Evolutionary conservation across 2,113 vertebrate species (phyloP).

Genomic region (Ceyx melanurus): DNA sequence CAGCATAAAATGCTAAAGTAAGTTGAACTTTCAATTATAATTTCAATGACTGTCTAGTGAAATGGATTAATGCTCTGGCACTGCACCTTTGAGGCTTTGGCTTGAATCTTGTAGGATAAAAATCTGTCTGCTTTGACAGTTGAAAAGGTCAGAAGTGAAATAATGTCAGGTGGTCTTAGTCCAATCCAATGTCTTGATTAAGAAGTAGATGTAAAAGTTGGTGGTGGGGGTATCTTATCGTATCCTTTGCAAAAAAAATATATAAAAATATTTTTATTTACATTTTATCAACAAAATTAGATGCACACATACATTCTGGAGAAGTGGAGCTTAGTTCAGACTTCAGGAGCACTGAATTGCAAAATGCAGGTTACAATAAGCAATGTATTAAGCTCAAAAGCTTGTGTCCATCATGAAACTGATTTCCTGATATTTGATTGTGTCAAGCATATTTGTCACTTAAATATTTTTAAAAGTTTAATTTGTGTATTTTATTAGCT

Average conservation of each 20-base stretch:
- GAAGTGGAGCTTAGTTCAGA: not conserved
- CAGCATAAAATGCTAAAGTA: conserved; percentile 78
- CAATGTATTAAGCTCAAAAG: not conserved
- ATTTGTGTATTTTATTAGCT: not conserved
- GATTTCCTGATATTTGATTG: conserved; percentile 1
- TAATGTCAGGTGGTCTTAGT: conserved; percentile 68
- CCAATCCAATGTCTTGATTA: conserved; percentile 66
- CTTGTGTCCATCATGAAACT: not conserved
- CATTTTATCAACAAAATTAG: not conserved
- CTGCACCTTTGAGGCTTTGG: conserved; percentile 75
- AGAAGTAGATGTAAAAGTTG: conserved; percentile 59
- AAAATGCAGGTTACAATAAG: not conserved
- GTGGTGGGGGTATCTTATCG: conserved; percentile 11
- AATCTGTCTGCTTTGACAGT: conserved; percentile 78
- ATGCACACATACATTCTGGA: not conserved
- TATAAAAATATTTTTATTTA: conserved; percentile 8
- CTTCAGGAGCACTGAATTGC: not conserved
- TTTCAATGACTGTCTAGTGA: conserved; percentile 77
- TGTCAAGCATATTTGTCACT: not conserved
- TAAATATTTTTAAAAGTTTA: conserved; percentile 11
- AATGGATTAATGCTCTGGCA: conserved; percentile 76
- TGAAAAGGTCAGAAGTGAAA: conserved; percentile 77
- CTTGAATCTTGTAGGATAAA: conserved; percentile 74
- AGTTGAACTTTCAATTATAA: conserved; percentile 83
- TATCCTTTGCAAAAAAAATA: not conserved